Conservation (phyloP, 2,113 vertebrate species). For the Syngnathoides biaculeatus region DNA sequence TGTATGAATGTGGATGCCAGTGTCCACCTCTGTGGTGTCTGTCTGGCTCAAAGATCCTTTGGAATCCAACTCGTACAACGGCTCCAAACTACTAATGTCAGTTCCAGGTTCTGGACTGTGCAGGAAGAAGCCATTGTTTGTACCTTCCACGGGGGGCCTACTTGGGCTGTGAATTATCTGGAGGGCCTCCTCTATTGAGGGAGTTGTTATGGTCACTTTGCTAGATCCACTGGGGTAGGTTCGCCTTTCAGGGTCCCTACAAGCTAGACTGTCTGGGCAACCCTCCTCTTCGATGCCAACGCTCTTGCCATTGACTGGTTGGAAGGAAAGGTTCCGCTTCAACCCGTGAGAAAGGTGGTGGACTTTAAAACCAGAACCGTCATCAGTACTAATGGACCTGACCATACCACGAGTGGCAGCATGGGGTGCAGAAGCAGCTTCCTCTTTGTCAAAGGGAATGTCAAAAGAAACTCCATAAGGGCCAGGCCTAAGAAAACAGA, state of each 20-base stretch:
- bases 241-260: slow-evolving; percentile 38
- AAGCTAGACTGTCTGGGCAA: slow-evolving; percentile 57
- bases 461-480: slow-evolving; percentile 94
- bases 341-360: slow-evolving; percentile 76
- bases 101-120: slow-evolving; percentile 77
- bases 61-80: slow-evolving; percentile 77
- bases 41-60: slow-evolving; percentile 80
- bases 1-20: slow-evolving; percentile 89
- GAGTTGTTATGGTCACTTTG: slow-evolving; percentile 66
- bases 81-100: slow-evolving; percentile 64
- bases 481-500: slow-evolving; percentile 78
- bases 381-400: slow-evolving; percentile 90
- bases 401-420: slow-evolving; percentile 77
- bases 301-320: slow-evolving; percentile 84
- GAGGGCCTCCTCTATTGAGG: slow-evolving; percentile 90
- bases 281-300: slow-evolving; percentile 85
- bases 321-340: slow-evolving; percentile 87
- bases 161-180: slow-evolving; percentile 87
- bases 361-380: slow-evolving; percentile 81
- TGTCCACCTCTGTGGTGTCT: slow-evolving; percentile 90
- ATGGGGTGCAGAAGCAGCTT: slow-evolving; percentile 57
- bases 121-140: slow-evolving; percentile 90
- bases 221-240: slow-evolving; percentile 67
- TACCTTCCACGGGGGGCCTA: slow-evolving; percentile 72
- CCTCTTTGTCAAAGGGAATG: slow-evolving; percentile 92